Percentiles rank a stretch among this genome's conserved stretches.
Conservation (phyloP, 2,113 vertebrate species). For the Thymallus thymallus region DNA sequence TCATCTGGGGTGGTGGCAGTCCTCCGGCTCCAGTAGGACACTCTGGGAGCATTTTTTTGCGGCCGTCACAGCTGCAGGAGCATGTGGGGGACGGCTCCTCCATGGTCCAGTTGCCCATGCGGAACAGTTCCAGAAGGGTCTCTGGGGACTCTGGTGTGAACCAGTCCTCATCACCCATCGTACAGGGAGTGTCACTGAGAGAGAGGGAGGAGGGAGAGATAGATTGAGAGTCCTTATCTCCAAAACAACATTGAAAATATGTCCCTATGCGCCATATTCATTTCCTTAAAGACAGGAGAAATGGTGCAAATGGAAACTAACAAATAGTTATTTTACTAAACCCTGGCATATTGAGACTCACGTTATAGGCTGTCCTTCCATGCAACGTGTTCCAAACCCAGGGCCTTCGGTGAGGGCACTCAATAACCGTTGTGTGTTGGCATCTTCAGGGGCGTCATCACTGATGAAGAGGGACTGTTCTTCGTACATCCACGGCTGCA, state of each 20-base stretch:
- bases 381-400: conserved; percentile 92
- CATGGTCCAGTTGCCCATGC: conserved; percentile 90
- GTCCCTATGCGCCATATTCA: no score
- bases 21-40: conserved; percentile 91
- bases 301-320: no score
- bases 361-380: conserved; percentile 83
- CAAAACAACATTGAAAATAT: no score
- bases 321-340: no score
- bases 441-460: conserved; percentile 86
- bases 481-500: conserved; percentile 97
- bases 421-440: conserved; percentile 79
- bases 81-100: conserved; percentile 88
- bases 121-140: conserved; percentile 77
- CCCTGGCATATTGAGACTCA: conserved; percentile 70
- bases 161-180: conserved; percentile 82
- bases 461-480: conserved; percentile 94
- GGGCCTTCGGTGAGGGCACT: conserved; percentile 77
- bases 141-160: conserved; percentile 70
- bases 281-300: no score
- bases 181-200: conserved; percentile 80
- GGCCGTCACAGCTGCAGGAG: conserved; percentile 82
- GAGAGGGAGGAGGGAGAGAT: no score
- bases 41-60: conserved; percentile 92
- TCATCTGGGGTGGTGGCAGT: conserved; percentile 86
- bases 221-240: neutral